Percentiles rank a stretch among this genome's conserved stretches.
These are phyloP conservation scores for Platycheirus rosarum DNA, from an alignment of 2,888 invertebrate species.

Conservation along the genomic window DNA sequence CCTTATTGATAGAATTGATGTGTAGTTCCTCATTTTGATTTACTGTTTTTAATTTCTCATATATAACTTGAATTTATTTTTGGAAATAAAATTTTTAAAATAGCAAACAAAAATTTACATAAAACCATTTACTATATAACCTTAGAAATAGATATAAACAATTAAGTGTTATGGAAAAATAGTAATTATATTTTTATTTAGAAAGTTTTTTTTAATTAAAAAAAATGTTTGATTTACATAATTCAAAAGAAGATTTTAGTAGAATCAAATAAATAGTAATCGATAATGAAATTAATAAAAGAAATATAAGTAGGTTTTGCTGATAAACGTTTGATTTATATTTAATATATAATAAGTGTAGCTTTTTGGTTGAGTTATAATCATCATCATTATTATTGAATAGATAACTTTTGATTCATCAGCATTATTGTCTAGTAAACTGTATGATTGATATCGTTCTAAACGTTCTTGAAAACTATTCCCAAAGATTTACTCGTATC, in stretches of 20 bases:
- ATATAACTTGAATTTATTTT: conserved; percentile 28
- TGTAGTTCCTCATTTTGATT: conserved; percentile 54
- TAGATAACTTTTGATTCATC: not conserved
- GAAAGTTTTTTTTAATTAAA: conserved; percentile 43
- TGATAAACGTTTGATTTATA: conserved; percentile 7
- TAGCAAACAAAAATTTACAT: conserved; percentile 31
- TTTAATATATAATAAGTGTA: not conserved
- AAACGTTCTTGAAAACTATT: not conserved
- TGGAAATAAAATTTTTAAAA: conserved; percentile 12
- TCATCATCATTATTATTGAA: not conserved
- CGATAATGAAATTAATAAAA: conserved; percentile 31
- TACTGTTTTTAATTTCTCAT: conserved; percentile 20
- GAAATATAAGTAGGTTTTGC: too few relatives aligned
- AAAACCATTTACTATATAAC: conserved; percentile 52
- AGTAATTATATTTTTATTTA: conserved; percentile 67
- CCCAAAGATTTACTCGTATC: conserved; percentile 51
- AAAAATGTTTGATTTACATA: conserved; percentile 30
- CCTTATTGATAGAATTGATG: conserved; percentile 52
- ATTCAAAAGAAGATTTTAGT: conserved; percentile 2
- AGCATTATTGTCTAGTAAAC: not conserved
- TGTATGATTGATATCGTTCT: not conserved
- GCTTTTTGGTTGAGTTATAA: not conserved
- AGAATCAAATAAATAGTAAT: conserved; percentile 28
- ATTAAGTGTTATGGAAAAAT: conserved; percentile 62
- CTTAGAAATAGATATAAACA: conserved; percentile 61